Conservation (phyloP, 2,113 vertebrate genomes). For the Amblyopsis rosae region DNA sequence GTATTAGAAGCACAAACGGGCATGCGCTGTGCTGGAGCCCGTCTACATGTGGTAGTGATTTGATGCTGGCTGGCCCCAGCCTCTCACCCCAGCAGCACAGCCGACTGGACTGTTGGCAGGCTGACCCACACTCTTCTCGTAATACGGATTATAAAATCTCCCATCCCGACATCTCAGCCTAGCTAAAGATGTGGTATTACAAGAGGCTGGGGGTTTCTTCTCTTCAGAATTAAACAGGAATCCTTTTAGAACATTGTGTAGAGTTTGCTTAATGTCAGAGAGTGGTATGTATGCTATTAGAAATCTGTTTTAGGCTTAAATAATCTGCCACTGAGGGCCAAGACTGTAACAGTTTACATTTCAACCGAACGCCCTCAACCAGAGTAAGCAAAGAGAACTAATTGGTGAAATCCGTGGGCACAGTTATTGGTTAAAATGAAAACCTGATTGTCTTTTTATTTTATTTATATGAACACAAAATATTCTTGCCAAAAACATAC, state of each 20-base stretch:
- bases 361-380: background rate
- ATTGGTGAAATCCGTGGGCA: background rate
- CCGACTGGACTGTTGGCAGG: slow-evolving; percentile 55
- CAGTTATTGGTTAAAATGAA: too few species aligned
- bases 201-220: slow-evolving; percentile 20
- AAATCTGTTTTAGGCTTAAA: slow-evolving; percentile 17
- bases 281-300: background rate
- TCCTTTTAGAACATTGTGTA: slow-evolving; percentile 17
- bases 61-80: slow-evolving; percentile 38
- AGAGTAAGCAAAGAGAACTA: background rate
- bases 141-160: slow-evolving; percentile 67
- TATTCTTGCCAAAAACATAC: too few species aligned
- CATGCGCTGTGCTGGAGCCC: slow-evolving; percentile 63
- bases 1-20: slow-evolving; percentile 64
- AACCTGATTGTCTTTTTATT: too few species aligned
- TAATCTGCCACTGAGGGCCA: background rate
- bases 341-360: background rate
- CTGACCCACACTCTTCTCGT: slow-evolving; percentile 51
- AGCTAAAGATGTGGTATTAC: slow-evolving; percentile 46
- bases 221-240: slow-evolving; percentile 37
- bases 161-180: slow-evolving; percentile 25
- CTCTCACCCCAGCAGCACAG: slow-evolving; percentile 23
- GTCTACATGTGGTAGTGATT: slow-evolving; percentile 75
- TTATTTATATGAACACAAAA: too few species aligned
- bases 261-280: slow-evolving; percentile 25